Evolutionary conservation across 2,797 vertebrate genomes (phyloP).

Genomic region (Enteromius afrohamiltoni): DNA sequence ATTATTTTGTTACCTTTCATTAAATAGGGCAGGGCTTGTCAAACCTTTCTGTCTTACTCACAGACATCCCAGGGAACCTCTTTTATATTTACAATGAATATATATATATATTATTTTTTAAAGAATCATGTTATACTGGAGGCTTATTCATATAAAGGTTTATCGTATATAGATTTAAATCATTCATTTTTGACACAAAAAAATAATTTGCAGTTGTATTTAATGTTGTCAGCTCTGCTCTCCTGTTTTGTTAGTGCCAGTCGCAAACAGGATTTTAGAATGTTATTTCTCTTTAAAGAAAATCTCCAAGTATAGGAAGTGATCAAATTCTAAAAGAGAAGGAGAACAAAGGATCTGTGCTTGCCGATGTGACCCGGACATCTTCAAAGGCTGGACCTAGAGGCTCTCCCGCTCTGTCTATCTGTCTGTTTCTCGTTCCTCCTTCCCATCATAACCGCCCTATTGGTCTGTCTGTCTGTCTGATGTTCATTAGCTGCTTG

Average conservation of each 20-base stretch:
- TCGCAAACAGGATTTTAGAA: background rate
- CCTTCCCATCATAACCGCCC: slow-evolving; percentile 41
- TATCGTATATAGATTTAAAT: background rate
- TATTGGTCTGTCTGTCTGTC: slow-evolving; percentile 40
- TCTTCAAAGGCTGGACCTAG: slow-evolving; percentile 71
- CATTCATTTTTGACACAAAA: background rate
- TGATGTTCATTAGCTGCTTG: slow-evolving; percentile 66
- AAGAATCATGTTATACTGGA: background rate
- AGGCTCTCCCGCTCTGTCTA: slow-evolving; percentile 51
- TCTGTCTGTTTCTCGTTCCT: slow-evolving; percentile 49
- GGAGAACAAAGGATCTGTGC: slow-evolving; percentile 61
- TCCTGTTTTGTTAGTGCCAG: background rate
- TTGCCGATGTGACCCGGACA: slow-evolving; percentile 61
- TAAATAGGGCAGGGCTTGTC: background rate
- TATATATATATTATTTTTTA: background rate
- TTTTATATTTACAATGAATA: background rate
- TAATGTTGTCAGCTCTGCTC: background rate
- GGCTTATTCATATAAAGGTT: background rate
- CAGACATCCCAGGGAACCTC: background rate
- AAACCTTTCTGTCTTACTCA: background rate
- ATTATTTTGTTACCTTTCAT: slow-evolving; percentile 10
- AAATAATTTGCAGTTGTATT: background rate
- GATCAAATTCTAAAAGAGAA: slow-evolving; percentile 18
- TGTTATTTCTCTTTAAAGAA: background rate
- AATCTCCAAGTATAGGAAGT: background rate